These are phyloP conservation scores for Kryphioiulus occultus DNA, from an alignment of 2,888 invertebrate species.

Conservation along the genomic window DNA sequence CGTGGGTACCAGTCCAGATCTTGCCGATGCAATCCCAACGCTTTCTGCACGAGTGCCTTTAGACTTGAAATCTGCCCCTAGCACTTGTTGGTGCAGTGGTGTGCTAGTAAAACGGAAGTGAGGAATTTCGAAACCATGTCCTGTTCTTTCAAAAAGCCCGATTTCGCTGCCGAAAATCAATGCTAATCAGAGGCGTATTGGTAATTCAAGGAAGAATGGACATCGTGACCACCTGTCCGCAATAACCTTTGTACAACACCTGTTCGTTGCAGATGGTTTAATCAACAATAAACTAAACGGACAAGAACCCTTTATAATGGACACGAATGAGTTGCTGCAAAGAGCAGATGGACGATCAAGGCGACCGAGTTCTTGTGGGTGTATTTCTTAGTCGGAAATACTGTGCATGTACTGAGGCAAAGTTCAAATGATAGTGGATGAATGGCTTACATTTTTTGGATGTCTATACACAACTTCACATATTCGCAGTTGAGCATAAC, in stretches of 20 bases:
- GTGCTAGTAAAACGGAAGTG: not conserved
- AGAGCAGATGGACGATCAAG: too few relatives aligned
- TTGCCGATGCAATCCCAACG: not conserved
- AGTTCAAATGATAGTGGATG: too few relatives aligned
- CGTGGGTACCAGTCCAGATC: not conserved
- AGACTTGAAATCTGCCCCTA: not conserved
- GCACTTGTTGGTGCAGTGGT: not conserved
- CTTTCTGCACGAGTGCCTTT: not conserved
- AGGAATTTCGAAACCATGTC: not conserved
- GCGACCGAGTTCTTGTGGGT: too few relatives aligned
- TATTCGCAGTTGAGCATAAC: too few relatives aligned
- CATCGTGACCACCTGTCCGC: not conserved
- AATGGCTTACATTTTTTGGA: too few relatives aligned
- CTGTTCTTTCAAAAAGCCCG: not conserved
- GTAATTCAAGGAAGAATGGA: not conserved
- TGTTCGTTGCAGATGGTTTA: not conserved
- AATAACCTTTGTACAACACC: not conserved
- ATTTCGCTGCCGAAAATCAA: not conserved
- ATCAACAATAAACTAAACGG: too few relatives aligned
- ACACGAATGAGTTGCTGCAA: too few relatives aligned
- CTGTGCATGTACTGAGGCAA: too few relatives aligned
- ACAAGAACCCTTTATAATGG: too few relatives aligned
- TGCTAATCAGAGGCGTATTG: not conserved
- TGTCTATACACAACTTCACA: too few relatives aligned
- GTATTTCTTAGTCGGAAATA: too few relatives aligned